Evolutionary conservation across 2,113 vertebrate genomes (phyloP).

Genomic region (Epinephelus cyanopodus): DNA sequence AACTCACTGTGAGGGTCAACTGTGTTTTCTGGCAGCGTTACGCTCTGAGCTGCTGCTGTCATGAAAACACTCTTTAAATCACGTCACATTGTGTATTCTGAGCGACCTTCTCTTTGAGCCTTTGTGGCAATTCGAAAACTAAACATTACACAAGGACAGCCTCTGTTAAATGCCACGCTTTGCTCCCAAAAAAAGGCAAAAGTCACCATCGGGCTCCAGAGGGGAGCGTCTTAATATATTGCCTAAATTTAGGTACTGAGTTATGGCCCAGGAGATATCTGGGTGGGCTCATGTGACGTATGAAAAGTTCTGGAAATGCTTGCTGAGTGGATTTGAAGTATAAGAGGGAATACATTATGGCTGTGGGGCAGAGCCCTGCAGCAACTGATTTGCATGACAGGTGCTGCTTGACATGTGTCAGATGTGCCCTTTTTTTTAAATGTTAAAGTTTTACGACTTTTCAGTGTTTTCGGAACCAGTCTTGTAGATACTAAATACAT

Average conservation of each 20-base stretch:
- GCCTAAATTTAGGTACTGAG: conserved; percentile 88
- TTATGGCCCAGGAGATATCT: conserved; percentile 81
- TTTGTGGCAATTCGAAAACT: conserved; percentile 75
- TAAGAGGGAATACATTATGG: conserved; percentile 87
- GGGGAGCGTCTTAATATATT: conserved; percentile 80
- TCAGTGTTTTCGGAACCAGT: conserved; percentile 81
- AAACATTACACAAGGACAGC: conserved; percentile 67
- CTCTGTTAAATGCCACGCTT: conserved; percentile 65
- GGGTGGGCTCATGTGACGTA: conserved; percentile 84
- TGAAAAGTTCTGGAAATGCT: conserved; percentile 84
- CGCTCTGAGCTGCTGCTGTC: conserved; percentile 21
- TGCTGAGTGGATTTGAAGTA: conserved; percentile 84
- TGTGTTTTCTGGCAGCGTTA: conserved; percentile 34
- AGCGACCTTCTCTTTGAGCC: conserved; percentile 66
- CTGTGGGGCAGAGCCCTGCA: conserved; percentile 89
- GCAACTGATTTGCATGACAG: conserved; percentile 92
- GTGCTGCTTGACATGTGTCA: conserved; percentile 87
- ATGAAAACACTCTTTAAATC: conserved; percentile 69
- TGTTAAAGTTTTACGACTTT: conserved; percentile 75
- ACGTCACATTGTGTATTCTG: conserved; percentile 69
- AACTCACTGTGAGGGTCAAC: conserved; percentile 6
- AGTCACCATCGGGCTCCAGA: conserved; percentile 56
- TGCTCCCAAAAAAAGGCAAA: conserved; percentile 83
- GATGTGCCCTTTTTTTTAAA: conserved; percentile 85
- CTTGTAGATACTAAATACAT: conserved; percentile 42